phyloP scores from a whole-genome alignment of 2,888 invertebrate species.

The Cinara cedri region DNA sequence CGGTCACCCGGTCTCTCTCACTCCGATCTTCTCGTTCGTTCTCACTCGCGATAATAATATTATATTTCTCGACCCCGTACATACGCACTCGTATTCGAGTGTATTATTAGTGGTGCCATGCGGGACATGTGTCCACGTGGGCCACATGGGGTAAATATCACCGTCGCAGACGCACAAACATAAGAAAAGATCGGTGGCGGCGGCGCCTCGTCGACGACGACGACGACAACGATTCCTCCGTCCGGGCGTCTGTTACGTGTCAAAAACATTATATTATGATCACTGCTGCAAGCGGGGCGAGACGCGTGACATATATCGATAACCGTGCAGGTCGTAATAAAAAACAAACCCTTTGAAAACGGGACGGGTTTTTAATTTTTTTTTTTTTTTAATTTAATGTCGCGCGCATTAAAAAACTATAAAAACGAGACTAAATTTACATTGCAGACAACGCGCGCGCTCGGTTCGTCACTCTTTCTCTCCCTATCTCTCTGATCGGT shows the following conservation, averaged over 20 bases:
- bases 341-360: not conserved
- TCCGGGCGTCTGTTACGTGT: slow-evolving; percentile 50
- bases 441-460: not conserved
- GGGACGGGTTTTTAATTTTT: not conserved
- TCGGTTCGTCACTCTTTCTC: too few relatives aligned
- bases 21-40: slow-evolving; percentile 11
- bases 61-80: slow-evolving; percentile 48
- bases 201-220: slow-evolving; percentile 50
- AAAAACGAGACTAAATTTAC: slow-evolving; percentile 11
- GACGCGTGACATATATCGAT: slow-evolving; percentile 18
- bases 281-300: not conserved
- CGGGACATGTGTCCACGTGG: slow-evolving; percentile 52
- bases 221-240: slow-evolving; percentile 46
- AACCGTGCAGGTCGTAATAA: slow-evolving; percentile 9
- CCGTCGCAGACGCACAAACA: slow-evolving; percentile 27
- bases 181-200: slow-evolving; percentile 12
- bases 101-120: slow-evolving; percentile 27
- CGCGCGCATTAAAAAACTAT: not conserved
- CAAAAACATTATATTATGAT: slow-evolving; percentile 1
- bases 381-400: too few relatives aligned
- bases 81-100: not conserved
- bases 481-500: not conserved
- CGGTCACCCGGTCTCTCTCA: not conserved
- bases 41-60: slow-evolving; percentile 35
- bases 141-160: slow-evolving; percentile 55